Evolutionary conservation across 2,888 invertebrate genomes (phyloP).

Genomic region (Apamea monoglypha): DNA sequence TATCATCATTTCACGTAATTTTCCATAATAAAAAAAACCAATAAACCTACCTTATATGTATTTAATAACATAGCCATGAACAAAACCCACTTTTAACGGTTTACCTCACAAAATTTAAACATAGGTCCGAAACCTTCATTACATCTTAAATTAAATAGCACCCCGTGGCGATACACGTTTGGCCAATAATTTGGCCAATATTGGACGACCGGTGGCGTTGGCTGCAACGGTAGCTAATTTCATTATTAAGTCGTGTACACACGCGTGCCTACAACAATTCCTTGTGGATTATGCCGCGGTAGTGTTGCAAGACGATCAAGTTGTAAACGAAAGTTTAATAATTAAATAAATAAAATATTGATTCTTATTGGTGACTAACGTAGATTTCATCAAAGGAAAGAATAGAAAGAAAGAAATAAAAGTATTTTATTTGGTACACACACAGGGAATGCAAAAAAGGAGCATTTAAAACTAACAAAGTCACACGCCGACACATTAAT

Average conservation of each 20-base stretch:
- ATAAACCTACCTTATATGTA: not conserved
- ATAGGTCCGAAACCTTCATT: conserved; percentile 43
- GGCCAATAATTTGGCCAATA: conserved; percentile 64
- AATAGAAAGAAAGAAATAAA: too few relatives aligned
- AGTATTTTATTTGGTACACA: too few relatives aligned
- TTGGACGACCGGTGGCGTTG: conserved; percentile 43
- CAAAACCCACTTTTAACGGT: conserved; percentile 7
- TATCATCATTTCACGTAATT: not conserved
- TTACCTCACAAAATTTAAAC: conserved; percentile 31
- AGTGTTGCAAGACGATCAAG: conserved; percentile 32
- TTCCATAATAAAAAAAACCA: not conserved
- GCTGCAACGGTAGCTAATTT: conserved; percentile 74
- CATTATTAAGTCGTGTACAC: conserved; percentile 79
- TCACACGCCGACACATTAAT: too few relatives aligned
- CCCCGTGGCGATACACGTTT: conserved; percentile 51
- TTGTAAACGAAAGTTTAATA: conserved; percentile 21
- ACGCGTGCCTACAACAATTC: conserved; percentile 76
- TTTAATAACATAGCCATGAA: not conserved
- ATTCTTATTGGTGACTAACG: not conserved
- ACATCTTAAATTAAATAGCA: conserved; percentile 56
- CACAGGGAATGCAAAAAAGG: too few relatives aligned
- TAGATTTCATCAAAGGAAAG: not conserved
- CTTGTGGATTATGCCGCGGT: conserved; percentile 73
- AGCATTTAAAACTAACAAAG: too few relatives aligned
- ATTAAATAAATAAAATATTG: too few relatives aligned